These are phyloP conservation scores for Cephus sareptanus DNA, from an alignment of 2,888 invertebrate species.

Conservation along the genomic window DNA sequence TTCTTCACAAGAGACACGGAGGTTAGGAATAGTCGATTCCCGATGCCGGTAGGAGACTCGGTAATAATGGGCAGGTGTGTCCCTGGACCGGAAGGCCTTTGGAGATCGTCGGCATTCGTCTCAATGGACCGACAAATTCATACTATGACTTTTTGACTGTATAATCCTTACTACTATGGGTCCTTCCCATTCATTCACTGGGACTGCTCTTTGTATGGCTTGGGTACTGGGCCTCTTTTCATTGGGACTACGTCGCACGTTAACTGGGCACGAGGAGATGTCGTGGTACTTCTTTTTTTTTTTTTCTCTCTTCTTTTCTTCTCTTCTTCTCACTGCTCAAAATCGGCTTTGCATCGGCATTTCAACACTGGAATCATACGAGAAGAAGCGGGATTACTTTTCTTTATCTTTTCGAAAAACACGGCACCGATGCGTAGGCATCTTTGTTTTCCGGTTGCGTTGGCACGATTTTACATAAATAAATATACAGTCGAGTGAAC, in stretches of 20 bases:
- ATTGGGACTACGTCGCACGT: conserved; percentile 20
- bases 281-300: conserved; percentile 6
- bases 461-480: conserved; percentile 44
- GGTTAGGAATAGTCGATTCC: background rate
- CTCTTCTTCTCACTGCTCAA: background rate
- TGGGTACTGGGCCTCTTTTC: conserved; percentile 36
- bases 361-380: background rate
- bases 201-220: conserved; percentile 9
- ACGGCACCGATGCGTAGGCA: background rate
- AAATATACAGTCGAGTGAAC: conserved; percentile 32
- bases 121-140: conserved; percentile 64
- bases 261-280: conserved; percentile 6
- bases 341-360: background rate
- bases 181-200: background rate
- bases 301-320: background rate
- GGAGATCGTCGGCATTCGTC: conserved; percentile 48
- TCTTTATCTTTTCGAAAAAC: background rate
- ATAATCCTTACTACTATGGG: conserved; percentile 50
- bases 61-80: conserved; percentile 53
- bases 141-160: conserved; percentile 64
- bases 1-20: background rate
- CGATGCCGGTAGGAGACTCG: background rate
- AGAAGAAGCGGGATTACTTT: background rate
- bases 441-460: background rate
- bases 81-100: conserved; percentile 63